Base-by-base conservation (phyloP, 2,797 vertebrate genomes). In the Denticeps clupeoides region DNA sequence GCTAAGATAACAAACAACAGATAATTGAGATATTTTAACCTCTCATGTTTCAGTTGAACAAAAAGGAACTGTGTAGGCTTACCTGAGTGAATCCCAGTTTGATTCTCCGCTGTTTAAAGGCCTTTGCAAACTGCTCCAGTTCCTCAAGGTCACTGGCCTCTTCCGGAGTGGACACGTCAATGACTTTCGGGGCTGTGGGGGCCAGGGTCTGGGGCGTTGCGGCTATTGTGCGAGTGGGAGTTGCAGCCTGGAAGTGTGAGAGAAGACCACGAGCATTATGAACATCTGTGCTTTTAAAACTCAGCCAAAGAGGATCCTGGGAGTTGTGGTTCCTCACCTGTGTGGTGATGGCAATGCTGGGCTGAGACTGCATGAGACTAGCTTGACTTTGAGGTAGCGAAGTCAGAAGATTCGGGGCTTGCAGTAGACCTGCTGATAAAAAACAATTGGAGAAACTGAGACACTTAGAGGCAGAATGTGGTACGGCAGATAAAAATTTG, bases 41-140 rank as follows among this genome's bases (percentile, higher is more conserved):
- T n/a, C n/a, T n/a, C n/a, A n/a, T n/a, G n/a, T n/a, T n/a, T n/a
- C n/a, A n/a, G n/a, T n/a, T n/a, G n/a, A n/a, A n/a, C n/a, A n/a
- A n/a, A n/a, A n/a, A n/a, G n/a, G n/a, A n/a, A n/a, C n/a, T n/a
- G n/a, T n/a, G n/a, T n/a, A n/a, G 6, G 10, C 16, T 4, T 25
- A 89, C 88, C 88, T 90, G 88, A 85, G 88, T 90, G 78, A 90
- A 90, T 75, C 88, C 88, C 62, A 90, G 84, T 81, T 89, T 89
- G 77, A 88, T 90, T 60, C 88, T 80, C 73, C 88, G 86, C 79
- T 90, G 88, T 74, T 90, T 90, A 74, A 90, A 90, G 59, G 79
- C 85, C 82, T 89, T 89, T 70, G 88, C 87, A 78, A 90, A 90
- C 60, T 87, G 85, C 77, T 90, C 88, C 59, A 90, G 83, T 76